Conservation (phyloP, 2,113 vertebrate genomes). For the Perca flavescens region DNA sequence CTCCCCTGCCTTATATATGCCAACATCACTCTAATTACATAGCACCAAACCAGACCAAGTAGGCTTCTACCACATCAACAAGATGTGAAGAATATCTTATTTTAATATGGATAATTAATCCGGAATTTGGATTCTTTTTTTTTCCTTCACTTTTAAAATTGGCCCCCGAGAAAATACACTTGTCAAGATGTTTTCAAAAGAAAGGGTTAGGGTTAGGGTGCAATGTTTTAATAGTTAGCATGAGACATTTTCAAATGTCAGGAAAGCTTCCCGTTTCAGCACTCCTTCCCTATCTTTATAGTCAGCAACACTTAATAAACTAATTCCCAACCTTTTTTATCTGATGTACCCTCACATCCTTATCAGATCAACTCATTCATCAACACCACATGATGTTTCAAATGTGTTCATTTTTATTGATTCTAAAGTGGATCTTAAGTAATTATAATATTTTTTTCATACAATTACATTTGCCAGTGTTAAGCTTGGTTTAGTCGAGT, state of each 20-base stretch:
- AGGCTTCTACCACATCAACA: background rate
- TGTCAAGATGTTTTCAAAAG: background rate
- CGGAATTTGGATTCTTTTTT: background rate
- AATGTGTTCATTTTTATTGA: background rate
- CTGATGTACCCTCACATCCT: background rate
- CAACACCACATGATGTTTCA: background rate
- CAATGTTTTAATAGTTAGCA: slow-evolving; percentile 48
- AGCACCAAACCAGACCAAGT: background rate
- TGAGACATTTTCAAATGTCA: slow-evolving; percentile 62
- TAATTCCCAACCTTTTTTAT: background rate
- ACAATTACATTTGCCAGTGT: background rate
- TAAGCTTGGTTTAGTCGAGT: too few species aligned
- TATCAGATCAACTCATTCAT: background rate
- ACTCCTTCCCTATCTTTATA: slow-evolving; percentile 5
- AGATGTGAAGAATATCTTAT: background rate
- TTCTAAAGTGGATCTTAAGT: background rate
- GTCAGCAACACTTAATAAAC: background rate
- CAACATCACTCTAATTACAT: slow-evolving; percentile 56
- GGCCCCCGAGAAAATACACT: slow-evolving; percentile 13
- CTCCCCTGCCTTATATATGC: slow-evolving; percentile 37
- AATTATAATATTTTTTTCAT: background rate
- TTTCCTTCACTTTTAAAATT: background rate
- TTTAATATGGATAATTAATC: slow-evolving; percentile 1
- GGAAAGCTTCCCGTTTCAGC: slow-evolving; percentile 8
- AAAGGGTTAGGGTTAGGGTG: background rate